Evolutionary conservation across 1,140 invertebrate genomes (phyloP).

Genomic region (Drosophila insularis): DNA sequence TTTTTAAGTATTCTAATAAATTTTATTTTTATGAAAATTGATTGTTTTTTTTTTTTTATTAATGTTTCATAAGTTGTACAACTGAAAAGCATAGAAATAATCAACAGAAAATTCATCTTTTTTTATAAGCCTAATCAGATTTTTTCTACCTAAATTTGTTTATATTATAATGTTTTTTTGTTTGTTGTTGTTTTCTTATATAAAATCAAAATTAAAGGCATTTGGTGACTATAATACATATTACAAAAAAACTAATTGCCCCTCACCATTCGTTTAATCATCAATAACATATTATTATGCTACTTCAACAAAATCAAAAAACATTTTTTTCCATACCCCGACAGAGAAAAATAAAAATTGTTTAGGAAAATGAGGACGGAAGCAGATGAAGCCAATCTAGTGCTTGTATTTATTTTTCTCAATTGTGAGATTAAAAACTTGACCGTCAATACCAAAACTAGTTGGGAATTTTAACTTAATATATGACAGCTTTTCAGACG

Average conservation of each 20-base stretch:
- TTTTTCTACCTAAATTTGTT: constrained; percentile 18
- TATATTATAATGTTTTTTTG: constrained; percentile 21
- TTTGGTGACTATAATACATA: constrained; percentile 61
- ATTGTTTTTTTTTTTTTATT: constrained; percentile 34
- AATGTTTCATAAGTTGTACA: background rate
- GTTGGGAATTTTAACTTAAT: no score
- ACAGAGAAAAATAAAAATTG: background rate
- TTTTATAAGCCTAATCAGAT: background rate
- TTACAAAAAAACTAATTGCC: constrained; percentile 18
- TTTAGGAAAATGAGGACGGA: no score
- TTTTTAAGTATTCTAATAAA: constrained; percentile 12
- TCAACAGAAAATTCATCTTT: background rate
- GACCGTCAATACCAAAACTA: no score
- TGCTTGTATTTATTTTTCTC: no score
- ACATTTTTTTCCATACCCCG: background rate
- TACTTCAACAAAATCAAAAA: constrained; percentile 23
- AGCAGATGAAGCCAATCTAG: no score
- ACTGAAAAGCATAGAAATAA: no score
- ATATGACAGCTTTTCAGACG: no score
- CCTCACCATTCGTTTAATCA: constrained; percentile 30
- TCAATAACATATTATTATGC: constrained; percentile 46
- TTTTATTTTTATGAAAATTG: constrained; percentile 40
- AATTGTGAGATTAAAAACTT: no score
- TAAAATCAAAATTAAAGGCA: constrained; percentile 72
- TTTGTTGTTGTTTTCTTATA: background rate